Evolutionary conservation across 2,888 invertebrate species (phyloP).

Genomic region (Oscheius sp.): DNA sequence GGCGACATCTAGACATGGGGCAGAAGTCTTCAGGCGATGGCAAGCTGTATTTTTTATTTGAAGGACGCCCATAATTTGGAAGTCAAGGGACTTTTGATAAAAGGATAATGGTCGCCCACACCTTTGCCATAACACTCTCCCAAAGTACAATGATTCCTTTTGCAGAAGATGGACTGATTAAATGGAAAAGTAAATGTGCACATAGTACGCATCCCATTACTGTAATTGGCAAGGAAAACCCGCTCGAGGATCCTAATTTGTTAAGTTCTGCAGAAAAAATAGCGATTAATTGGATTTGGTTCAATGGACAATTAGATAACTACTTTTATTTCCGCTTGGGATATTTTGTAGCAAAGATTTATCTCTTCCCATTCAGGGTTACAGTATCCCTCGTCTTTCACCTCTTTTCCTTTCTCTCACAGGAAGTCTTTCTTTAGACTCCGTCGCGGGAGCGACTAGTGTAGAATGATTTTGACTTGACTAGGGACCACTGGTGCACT

Average conservation of each 20-base stretch:
- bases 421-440: not conserved
- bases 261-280: too few relatives aligned
- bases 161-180: too few relatives aligned
- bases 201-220: too few relatives aligned
- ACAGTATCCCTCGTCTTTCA: not conserved
- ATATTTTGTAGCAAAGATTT: too few relatives aligned
- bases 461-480: conserved; percentile 28
- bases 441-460: not conserved
- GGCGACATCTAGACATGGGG: not conserved
- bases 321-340: too few relatives aligned
- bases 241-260: too few relatives aligned
- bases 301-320: too few relatives aligned
- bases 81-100: not conserved
- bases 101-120: conserved; percentile 12
- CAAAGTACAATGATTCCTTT: too few relatives aligned
- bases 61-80: conserved; percentile 11
- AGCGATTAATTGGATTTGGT: too few relatives aligned
- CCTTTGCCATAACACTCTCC: not conserved
- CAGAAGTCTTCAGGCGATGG: not conserved
- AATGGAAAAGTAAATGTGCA: too few relatives aligned
- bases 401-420: not conserved
- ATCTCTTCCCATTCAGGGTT: not conserved
- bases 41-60: not conserved
- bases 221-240: too few relatives aligned
- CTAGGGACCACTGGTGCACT: conserved; percentile 23